These are phyloP conservation scores for Phasia obesa DNA, from an alignment of 2,888 invertebrate genomes.

Conservation along the genomic window DNA sequence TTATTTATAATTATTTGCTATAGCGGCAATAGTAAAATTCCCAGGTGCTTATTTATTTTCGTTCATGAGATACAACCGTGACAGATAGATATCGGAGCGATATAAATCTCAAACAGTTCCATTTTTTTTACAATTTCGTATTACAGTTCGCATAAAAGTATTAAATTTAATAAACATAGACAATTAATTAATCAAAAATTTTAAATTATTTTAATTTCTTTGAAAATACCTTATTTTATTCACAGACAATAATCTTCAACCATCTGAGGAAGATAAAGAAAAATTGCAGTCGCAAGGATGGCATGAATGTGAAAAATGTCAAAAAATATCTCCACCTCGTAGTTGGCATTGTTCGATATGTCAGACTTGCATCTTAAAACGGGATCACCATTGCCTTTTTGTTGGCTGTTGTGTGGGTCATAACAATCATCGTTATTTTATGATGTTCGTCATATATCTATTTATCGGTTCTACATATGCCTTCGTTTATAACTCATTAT, in stretches of 20 bases:
- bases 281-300: slow-evolving; percentile 82
- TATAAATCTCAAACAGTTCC: too few relatives aligned
- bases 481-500: slow-evolving; percentile 87
- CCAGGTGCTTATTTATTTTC: too few relatives aligned
- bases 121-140: too few relatives aligned
- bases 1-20: too few relatives aligned
- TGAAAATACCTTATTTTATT: slow-evolving; percentile 30
- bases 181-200: too few relatives aligned
- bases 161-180: too few relatives aligned
- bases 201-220: background rate
- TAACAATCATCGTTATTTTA: slow-evolving; percentile 92
- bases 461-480: slow-evolving; percentile 88
- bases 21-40: too few relatives aligned
- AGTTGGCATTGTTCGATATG: slow-evolving; percentile 94
- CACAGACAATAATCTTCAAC: slow-evolving; percentile 70
- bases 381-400: slow-evolving; percentile 95
- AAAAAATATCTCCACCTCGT: slow-evolving; percentile 89
- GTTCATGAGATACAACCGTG: too few relatives aligned
- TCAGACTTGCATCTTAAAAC: slow-evolving; percentile 89
- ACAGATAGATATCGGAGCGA: too few relatives aligned
- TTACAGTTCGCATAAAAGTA: too few relatives aligned
- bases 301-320: slow-evolving; percentile 90
- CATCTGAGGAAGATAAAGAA: slow-evolving; percentile 68
- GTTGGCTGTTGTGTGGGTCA: slow-evolving; percentile 94
- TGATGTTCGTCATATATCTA: slow-evolving; percentile 89